Percentiles rank a stretch among this genome's conserved stretches.
These are phyloP conservation scores for Miniopterus natalensis DNA, from an alignment of 2,113 vertebrate species.

Conservation along the genomic window DNA sequence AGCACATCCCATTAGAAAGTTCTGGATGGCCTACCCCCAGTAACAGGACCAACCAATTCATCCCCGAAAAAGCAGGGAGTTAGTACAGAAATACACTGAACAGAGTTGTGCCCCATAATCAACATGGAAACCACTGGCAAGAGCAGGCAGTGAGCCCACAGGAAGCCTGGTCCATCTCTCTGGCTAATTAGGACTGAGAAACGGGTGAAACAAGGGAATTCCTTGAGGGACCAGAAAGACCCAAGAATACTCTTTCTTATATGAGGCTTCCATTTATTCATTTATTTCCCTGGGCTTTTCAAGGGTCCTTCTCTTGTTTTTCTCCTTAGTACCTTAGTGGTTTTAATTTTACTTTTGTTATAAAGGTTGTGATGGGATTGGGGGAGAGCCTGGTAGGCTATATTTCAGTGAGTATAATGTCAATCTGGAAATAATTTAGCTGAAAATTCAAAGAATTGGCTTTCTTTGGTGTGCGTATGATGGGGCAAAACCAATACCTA, in stretches of 20 bases:
- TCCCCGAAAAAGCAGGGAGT: neutral
- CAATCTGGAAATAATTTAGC: constrained; percentile 49
- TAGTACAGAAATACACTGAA: neutral
- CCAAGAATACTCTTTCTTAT: neutral
- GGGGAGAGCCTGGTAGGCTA: neutral
- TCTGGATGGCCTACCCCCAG: neutral
- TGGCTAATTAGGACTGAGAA: neutral
- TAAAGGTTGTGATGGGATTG: neutral
- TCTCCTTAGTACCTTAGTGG: neutral
- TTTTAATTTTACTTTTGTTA: constrained; percentile 28
- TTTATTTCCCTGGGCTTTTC: neutral
- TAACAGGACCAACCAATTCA: neutral
- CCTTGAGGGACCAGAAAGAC: neutral
- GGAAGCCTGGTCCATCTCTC: neutral
- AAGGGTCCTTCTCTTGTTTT: neutral
- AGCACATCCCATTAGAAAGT: neutral
- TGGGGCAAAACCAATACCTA: neutral
- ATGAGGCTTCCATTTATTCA: neutral
- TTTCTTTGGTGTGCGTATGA: neutral
- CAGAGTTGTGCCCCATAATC: neutral
- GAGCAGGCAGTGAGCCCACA: neutral
- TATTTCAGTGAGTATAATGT: neutral
- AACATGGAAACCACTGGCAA: neutral
- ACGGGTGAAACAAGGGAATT: neutral
- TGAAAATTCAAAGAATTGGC: neutral